Base-by-base conservation (phyloP, 2,888 invertebrate species). In the Idaea aversata region DNA sequence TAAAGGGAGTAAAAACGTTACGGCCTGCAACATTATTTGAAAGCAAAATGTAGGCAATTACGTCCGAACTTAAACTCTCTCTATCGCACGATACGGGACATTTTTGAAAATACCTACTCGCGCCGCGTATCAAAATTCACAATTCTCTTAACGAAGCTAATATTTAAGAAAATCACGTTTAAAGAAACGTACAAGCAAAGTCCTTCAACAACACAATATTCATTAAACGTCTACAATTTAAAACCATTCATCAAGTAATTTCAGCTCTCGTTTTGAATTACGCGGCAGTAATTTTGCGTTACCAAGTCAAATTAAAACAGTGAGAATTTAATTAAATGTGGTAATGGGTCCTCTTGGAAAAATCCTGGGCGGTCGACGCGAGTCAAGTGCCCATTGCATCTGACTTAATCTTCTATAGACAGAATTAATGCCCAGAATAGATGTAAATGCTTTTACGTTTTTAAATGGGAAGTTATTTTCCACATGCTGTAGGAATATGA, bases 321-420 rank as follows among this genome's bases (percentile, higher is more conserved):
- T 87, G 86, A 90, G 88, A 82, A 88, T 90, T 90, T 86, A 90
- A 90, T 90, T 88, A 87, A 89, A 90, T 87, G 88, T 85, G 88
- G 84, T 90, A 90, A 90, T 90, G 88, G 88, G 81, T 78, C 79
- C 87, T 83, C 83, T 86, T 86, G 86, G 80, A 88, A 90, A 90
- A 90, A 88, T 88, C 82, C 83, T 77, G 76, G 75, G 74, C 66
- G 67, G 70, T 59, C 10, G 34, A 5, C 68, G 61, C 66, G 69
- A 64, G 75, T 79, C 69, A 76, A 84, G 82, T 70, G 77, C 76
- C 73, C 75, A 70, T 85, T 84, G 87, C 84, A 74, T 77, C 82
- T 77, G 85, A 88, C 86, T 85, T 79, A 79, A 79, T 79, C 77
- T 78, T 75, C 76, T 80, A 83, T 78, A 81, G 80, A 76, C 76